These are phyloP conservation scores for Nasua narica DNA, from an alignment of 2,797 vertebrate species.

Conservation along the genomic window DNA sequence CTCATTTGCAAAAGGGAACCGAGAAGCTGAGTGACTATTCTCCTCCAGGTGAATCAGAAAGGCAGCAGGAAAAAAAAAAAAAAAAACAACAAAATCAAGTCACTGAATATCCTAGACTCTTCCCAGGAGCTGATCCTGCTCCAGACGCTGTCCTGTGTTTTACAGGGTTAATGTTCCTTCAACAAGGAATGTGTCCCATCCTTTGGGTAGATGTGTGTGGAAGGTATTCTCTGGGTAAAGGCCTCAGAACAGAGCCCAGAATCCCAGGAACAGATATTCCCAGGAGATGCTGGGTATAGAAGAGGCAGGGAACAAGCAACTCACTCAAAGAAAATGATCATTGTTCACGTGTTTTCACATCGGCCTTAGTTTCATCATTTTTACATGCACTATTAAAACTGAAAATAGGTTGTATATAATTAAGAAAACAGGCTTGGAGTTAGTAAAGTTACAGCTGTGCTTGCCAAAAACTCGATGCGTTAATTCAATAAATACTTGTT, in stretches of 20 bases:
- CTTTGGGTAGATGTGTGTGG: not conserved
- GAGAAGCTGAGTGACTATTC: too few relatives aligned
- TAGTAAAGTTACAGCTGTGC: not conserved
- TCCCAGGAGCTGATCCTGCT: not conserved
- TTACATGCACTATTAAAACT: not conserved
- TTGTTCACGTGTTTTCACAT: not conserved
- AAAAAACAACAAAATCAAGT: not conserved
- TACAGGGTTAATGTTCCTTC: not conserved
- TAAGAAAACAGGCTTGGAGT: not conserved
- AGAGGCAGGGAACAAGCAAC: not conserved
- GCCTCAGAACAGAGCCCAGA: not conserved
- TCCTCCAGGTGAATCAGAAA: not conserved
- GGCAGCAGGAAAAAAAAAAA: not conserved
- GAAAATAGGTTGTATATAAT: not conserved
- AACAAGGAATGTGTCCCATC: not conserved
- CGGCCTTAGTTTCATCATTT: not conserved
- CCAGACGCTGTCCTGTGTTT: not conserved
- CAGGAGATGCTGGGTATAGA: not conserved
- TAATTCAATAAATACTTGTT: not conserved
- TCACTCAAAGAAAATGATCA: not conserved
- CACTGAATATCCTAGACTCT: not conserved
- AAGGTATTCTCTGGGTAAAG: not conserved
- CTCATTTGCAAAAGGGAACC: not conserved
- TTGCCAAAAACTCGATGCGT: not conserved
- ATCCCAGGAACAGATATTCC: not conserved